A percentile compares a stretch with the other conserved stretches of the same genome.
Evolutionary conservation across 2,888 invertebrate species (phyloP).

Genomic region (Melieria omissa): DNA sequence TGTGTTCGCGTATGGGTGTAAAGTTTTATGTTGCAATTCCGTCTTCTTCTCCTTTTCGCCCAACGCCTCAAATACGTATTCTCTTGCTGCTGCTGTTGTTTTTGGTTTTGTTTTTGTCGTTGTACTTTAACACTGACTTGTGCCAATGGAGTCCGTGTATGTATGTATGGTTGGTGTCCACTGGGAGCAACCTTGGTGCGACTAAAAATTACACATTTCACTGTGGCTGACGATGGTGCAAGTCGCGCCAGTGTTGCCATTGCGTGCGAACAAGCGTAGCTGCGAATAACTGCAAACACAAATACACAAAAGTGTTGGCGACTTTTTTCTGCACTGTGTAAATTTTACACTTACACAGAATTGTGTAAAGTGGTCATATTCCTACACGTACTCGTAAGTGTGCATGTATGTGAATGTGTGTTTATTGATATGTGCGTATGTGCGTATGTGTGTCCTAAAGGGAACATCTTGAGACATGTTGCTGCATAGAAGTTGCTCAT

Average conservation of each 20-base stretch:
- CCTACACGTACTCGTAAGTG: conserved; percentile 13
- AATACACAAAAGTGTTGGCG: too few species aligned
- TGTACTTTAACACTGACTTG: background rate
- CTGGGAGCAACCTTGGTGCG: conserved; percentile 64
- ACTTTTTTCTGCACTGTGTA: background rate
- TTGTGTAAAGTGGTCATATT: background rate
- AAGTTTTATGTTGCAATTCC: conserved; percentile 61
- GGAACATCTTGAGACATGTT: conserved; percentile 60
- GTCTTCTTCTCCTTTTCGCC: conserved; percentile 12
- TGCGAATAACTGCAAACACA: conserved; percentile 1
- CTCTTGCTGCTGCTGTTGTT: background rate
- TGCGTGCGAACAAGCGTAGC: conserved; percentile 36
- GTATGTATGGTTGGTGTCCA: conserved; percentile 50
- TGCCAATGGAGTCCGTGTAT: conserved; percentile 14
- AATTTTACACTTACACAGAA: background rate
- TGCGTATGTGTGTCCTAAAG: conserved; percentile 48
- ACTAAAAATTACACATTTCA: conserved; percentile 64
- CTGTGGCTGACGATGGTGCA: conserved; percentile 5
- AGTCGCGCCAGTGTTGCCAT: conserved; percentile 29
- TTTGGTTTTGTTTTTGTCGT: background rate
- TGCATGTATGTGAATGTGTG: conserved; percentile 20
- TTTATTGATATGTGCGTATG: conserved; percentile 24
- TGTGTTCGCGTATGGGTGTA: conserved; percentile 51
- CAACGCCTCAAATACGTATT: too few species aligned
- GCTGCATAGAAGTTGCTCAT: conserved; percentile 60